phyloP scores from a whole-genome alignment of 64 coral and sea anemone species.

The Hydrozoanthus tunicans region DNA sequence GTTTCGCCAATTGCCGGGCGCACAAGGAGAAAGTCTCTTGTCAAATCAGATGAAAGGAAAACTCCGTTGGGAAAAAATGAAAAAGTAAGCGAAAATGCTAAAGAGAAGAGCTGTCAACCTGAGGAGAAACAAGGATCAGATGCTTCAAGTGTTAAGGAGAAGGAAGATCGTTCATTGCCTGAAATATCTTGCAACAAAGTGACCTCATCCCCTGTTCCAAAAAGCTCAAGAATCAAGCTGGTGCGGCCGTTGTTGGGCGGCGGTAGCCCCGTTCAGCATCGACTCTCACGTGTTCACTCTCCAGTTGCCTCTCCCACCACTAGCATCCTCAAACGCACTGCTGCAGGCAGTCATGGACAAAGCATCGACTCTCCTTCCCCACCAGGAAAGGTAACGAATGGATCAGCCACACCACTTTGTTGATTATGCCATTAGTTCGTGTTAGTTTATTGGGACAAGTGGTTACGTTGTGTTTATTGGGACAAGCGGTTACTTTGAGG shows the following conservation, averaged over 20 bases:
- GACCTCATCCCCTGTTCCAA: conserved; percentile 69
- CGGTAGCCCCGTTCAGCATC: conserved; percentile 58
- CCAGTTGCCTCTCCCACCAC: conserved; percentile 75
- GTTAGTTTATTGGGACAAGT: no score
- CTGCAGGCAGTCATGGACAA: conserved; percentile 47
- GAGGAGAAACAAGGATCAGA: not conserved
- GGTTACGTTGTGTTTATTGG: no score
- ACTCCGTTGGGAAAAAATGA: not conserved
- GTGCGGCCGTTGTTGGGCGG: conserved; percentile 63
- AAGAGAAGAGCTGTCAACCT: not conserved
- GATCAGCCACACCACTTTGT: not conserved
- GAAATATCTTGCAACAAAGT: conserved; percentile 27
- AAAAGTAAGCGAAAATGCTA: not conserved
- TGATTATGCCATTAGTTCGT: not conserved
- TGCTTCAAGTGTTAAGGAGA: not conserved
- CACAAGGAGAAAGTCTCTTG: conserved; percentile 69
- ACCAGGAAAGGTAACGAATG: conserved; percentile 65
- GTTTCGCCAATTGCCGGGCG: conserved; percentile 80
- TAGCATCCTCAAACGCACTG: conserved; percentile 77
- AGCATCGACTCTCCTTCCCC: conserved; percentile 78
- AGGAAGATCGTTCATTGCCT: not conserved
- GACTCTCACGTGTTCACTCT: conserved; percentile 38
- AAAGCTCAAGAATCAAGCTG: conserved; percentile 69
- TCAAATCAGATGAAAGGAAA: conserved; percentile 20
- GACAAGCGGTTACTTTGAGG: no score